Percentiles rank a stretch among this genome's conserved stretches.
Evolutionary conservation across 2,113 vertebrate species (phyloP).

Genomic region (Numida meleagris): DNA sequence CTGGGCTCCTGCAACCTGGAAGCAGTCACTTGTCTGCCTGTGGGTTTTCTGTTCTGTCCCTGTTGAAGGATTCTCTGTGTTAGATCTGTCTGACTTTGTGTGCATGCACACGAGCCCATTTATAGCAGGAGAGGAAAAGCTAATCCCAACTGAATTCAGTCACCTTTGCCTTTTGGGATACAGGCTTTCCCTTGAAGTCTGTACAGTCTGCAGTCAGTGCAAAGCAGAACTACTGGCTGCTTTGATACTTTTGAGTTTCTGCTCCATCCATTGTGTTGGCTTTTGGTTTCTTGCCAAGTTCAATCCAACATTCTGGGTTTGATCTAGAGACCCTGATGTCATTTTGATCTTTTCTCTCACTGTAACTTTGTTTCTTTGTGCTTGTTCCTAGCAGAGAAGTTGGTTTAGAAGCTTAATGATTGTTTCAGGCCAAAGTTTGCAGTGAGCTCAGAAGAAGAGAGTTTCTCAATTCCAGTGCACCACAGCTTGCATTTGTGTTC

Average conservation of each 20-base stretch:
- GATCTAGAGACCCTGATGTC: conserved; percentile 55
- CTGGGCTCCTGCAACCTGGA: background rate
- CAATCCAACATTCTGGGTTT: conserved; percentile 40
- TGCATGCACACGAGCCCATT: background rate
- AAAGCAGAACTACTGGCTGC: conserved; percentile 16
- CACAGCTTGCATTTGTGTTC: background rate
- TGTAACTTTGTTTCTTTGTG: conserved; percentile 25
- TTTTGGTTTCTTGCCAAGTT: conserved; percentile 51
- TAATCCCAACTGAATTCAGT: conserved; percentile 29
- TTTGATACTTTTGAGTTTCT: conserved; percentile 56
- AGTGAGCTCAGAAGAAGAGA: background rate
- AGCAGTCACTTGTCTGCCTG: background rate
- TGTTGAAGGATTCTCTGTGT: background rate
- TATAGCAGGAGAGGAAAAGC: background rate
- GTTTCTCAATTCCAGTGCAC: background rate
- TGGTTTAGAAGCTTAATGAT: background rate
- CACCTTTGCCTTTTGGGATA: conserved; percentile 47
- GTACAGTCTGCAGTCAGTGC: background rate
- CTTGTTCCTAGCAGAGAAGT: conserved; percentile 4
- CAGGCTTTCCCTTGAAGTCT: conserved; percentile 57
- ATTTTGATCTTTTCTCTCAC: conserved; percentile 57
- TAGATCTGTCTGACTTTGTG: background rate
- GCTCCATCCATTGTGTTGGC: conserved; percentile 32
- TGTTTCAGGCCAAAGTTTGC: background rate
- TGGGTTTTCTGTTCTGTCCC: background rate